Evolutionary conservation across 2,113 vertebrate species (phyloP).

Genomic region (Stictonetta naevosa): DNA sequence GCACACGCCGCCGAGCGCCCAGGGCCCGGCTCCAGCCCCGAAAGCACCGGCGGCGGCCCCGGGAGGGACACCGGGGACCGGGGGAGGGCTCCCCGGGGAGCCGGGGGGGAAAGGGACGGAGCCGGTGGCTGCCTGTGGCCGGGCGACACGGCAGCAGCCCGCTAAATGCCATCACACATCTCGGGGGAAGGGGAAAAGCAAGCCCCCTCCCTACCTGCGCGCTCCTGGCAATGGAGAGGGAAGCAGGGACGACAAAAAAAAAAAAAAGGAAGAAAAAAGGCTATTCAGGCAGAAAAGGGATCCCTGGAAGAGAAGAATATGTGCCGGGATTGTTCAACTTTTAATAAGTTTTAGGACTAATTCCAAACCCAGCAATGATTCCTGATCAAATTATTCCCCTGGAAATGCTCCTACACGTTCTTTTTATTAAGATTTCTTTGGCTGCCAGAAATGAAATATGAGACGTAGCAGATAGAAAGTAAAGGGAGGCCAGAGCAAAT

Average conservation of each 20-base stretch:
- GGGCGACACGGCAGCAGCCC: not conserved
- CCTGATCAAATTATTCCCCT: slow-evolving; percentile 59
- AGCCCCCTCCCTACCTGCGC: not conserved
- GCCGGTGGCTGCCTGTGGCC: not conserved
- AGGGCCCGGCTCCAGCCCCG: not conserved
- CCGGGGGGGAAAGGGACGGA: not conserved
- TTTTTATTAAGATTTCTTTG: slow-evolving; percentile 66
- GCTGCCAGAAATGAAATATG: slow-evolving; percentile 69
- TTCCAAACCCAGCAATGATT: slow-evolving; percentile 57
- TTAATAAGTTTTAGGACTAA: slow-evolving; percentile 62
- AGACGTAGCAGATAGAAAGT: slow-evolving; percentile 24
- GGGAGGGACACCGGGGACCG: no score
- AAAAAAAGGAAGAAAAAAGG: not conserved
- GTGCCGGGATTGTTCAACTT: slow-evolving; percentile 30
- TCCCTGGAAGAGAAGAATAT: not conserved
- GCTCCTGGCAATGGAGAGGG: not conserved
- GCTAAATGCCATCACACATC: not conserved
- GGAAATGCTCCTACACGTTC: slow-evolving; percentile 60
- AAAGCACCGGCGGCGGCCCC: not conserved
- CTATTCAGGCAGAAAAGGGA: not conserved
- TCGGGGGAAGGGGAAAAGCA: not conserved
- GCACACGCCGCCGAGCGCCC: not conserved
- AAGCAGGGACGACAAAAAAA: no score
- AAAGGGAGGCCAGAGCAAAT: slow-evolving; percentile 15
- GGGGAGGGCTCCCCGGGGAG: not conserved